phyloP scores from a whole-genome alignment of 2,797 vertebrate species.

The Menidia menidia region DNA sequence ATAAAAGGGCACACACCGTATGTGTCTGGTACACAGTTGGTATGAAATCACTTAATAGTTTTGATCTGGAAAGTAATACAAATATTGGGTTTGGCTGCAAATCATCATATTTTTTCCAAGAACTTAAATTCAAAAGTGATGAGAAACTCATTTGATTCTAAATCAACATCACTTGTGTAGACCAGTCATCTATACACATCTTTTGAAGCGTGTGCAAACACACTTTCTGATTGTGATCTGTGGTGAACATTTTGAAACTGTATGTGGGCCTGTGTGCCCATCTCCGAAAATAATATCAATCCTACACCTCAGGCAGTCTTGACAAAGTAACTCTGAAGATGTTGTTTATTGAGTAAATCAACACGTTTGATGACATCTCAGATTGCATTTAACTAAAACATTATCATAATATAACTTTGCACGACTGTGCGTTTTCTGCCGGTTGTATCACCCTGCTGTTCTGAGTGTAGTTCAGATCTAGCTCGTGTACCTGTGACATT shows the following conservation, averaged over 20 bases:
- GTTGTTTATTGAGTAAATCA: background rate
- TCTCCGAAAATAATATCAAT: background rate
- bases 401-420: background rate
- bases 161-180: too few species aligned
- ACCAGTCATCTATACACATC: too few species aligned
- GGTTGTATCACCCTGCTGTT: background rate
- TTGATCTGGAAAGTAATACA: background rate
- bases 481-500: constrained; percentile 89
- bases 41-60: constrained; percentile 5
- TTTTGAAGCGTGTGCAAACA: too few species aligned
- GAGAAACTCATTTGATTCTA: too few species aligned
- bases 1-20: background rate
- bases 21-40: background rate
- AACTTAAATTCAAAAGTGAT: too few species aligned
- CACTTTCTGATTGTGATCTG: too few species aligned
- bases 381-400: background rate
- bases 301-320: background rate
- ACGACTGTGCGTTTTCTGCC: background rate
- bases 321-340: background rate
- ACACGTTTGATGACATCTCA: background rate
- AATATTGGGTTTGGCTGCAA: background rate
- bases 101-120: background rate
- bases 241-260: too few species aligned
- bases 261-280: too few species aligned
- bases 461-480: background rate